These are phyloP conservation scores for Lichenostomus cassidix DNA, from an alignment of 2,113 vertebrate genomes.

Conservation along the genomic window DNA sequence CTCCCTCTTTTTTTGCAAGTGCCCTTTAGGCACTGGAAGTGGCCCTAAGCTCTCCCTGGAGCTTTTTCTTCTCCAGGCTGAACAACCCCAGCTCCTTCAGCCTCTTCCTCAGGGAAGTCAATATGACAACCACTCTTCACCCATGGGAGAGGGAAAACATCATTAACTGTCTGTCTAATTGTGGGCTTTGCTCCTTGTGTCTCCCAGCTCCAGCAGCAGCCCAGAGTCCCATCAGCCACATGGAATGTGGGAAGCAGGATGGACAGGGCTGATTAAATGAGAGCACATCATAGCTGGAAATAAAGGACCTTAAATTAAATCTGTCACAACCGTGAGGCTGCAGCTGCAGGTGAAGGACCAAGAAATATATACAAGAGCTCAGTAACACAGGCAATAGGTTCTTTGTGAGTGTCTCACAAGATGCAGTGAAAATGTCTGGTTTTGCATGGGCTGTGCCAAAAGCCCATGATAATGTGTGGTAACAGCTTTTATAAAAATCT, in stretches of 20 bases:
- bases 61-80: neutral
- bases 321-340: slow-evolving; percentile 5
- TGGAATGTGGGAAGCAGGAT: fast-evolving
- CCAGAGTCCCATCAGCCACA: neutral
- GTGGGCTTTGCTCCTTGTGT: neutral
- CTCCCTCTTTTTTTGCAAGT: neutral
- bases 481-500: neutral
- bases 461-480: neutral
- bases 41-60: neutral
- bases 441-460: neutral
- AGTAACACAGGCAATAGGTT: neutral
- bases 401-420: neutral
- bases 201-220: neutral
- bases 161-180: neutral
- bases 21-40: neutral
- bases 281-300: neutral
- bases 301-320: slow-evolving; percentile 11
- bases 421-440: neutral
- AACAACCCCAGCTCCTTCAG: neutral
- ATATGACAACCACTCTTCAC: neutral
- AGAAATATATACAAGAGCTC: neutral
- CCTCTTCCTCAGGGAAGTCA: neutral
- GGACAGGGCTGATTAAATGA: neutral
- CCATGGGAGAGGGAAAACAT: neutral
- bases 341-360: neutral